Evolutionary conservation across 2,888 invertebrate species (phyloP), one percentile per base, ranked within the genome.

Genomic region (Eilema griseolum): DNA sequence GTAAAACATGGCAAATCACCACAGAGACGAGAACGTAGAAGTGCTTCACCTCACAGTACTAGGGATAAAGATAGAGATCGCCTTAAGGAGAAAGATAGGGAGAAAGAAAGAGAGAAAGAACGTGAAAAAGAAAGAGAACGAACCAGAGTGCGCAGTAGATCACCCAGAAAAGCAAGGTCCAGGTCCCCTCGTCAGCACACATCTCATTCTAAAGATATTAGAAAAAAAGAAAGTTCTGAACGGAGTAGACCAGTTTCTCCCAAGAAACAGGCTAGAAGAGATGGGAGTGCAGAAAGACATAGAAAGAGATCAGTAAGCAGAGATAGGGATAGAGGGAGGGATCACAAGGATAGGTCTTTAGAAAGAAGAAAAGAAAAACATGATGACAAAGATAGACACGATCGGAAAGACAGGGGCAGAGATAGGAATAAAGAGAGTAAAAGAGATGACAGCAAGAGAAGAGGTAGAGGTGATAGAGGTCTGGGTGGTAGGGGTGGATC

Each of bases 361-460:
- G 96, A 95, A 81, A 90, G 92, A 77, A 90, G 95, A 71, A 96
- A 96, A 85, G 93, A 95, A 72, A 95, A 96, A 85, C 93, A 95
- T 82, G 96, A 96, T 73, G 96, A 96, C 63, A 95, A 96, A 85
- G 96, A 96, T 80, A 92, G 96, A 84, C 94, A 97, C 77, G 97
- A 97, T 71, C 94, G 97, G 65, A 96, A 96, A 78, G 98, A 98
- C 77, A 95, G 97, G 76, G 97, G 97, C 67, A 96, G 97, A 69
- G 96, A 95, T 92, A 92, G 96, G 75, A 96, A 79, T 65, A 83
- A 96, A 69, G 97, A 95, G 74, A 90, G 86, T 79, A 95, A 95
- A 90, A 89, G 95, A 80, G 94, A 94, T 77, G 96, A 96, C 71
- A 92, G 95, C 69, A 94, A 96, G 81, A 89, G 96, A 77, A 88